Evolutionary conservation across 1,140 invertebrate species (phyloP).

Genomic region (Pteromalus puparum): DNA sequence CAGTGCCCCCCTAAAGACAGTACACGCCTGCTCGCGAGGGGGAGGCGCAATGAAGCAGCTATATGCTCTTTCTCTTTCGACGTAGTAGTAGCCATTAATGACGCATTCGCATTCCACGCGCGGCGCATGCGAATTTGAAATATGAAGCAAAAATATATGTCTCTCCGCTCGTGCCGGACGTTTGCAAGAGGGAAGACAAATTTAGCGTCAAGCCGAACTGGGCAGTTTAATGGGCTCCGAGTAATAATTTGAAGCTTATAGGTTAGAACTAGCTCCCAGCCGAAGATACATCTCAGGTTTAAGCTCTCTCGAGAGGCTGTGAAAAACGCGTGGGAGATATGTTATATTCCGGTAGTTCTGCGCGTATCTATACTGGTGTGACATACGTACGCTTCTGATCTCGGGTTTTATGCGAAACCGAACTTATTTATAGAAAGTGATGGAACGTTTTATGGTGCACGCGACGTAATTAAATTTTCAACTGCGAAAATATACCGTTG

Average conservation of each 20-base stretch:
- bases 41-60: neutral
- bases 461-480: too few relatives aligned
- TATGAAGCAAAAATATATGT: slow-evolving; percentile 7
- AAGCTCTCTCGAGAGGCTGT: too few relatives aligned
- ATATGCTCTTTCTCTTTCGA: neutral
- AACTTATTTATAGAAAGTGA: too few relatives aligned
- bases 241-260: neutral
- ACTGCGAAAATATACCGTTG: too few relatives aligned
- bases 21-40: neutral
- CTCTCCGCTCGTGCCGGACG: neutral
- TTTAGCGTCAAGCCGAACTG: neutral
- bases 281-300: too few relatives aligned
- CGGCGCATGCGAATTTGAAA: slow-evolving; percentile 12
- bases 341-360: too few relatives aligned
- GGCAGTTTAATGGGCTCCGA: neutral
- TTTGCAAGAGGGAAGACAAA: neutral
- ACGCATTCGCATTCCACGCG: slow-evolving; percentile 43
- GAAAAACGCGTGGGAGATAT: too few relatives aligned
- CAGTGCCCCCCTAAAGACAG: slow-evolving; percentile 22
- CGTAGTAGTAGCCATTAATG: slow-evolving; percentile 54
- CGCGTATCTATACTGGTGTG: too few relatives aligned
- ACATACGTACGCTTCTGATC: too few relatives aligned
- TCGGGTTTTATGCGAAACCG: too few relatives aligned
- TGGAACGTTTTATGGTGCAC: too few relatives aligned
- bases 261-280: too few relatives aligned